A percentile compares a stretch with the other conserved stretches of the same genome.
phyloP scores from a whole-genome alignment of 1,140 invertebrate genomes.

The Orchestia grillus region DNA sequence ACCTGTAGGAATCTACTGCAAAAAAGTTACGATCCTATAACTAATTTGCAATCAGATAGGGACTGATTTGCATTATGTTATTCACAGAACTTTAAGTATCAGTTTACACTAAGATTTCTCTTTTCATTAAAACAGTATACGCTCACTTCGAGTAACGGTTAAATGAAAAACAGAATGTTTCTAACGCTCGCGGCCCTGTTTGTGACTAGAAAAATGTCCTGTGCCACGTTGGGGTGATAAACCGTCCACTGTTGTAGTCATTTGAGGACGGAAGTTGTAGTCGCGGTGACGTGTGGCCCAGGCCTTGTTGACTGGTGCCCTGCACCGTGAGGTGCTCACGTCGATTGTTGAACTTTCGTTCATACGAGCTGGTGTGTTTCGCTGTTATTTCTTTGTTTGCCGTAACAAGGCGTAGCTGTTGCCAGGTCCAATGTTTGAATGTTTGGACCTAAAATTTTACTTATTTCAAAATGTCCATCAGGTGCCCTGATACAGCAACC shows the following conservation, averaged over 20 bases:
- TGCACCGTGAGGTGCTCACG: background rate
- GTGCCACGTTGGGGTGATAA: background rate
- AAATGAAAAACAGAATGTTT: background rate
- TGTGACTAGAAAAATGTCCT: background rate
- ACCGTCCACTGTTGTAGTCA: background rate
- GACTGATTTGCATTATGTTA: background rate
- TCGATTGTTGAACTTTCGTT: background rate
- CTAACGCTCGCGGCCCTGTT: background rate
- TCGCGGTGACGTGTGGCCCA: background rate
- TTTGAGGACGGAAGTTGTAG: background rate
- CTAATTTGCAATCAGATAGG: background rate
- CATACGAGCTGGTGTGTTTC: background rate
- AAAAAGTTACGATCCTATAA: too few species aligned
- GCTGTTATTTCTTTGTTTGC: background rate
- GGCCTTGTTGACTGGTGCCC: background rate
- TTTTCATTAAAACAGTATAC: background rate
- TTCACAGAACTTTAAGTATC: too few species aligned
- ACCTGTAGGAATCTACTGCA: too few species aligned
- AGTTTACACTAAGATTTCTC: too few species aligned
- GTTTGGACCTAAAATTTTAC: background rate
- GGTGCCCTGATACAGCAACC: too few species aligned
- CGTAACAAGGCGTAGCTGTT: background rate
- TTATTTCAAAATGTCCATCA: background rate
- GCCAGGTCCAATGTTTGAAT: background rate
- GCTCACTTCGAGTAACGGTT: background rate